phyloP scores from a whole-genome alignment of 1,140 invertebrate genomes.

The Chironomus striatipennis region DNA sequence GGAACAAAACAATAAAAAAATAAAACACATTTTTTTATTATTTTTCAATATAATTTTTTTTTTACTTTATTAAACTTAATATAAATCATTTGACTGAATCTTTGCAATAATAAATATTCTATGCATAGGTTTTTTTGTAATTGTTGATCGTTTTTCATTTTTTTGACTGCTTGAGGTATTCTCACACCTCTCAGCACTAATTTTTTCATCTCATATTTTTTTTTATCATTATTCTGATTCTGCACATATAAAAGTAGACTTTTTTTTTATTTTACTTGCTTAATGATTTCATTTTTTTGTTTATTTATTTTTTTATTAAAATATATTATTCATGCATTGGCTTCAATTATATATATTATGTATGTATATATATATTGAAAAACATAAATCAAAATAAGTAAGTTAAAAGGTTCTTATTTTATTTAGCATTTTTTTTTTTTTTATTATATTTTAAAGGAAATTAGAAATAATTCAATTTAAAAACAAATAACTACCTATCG shows the following conservation, averaged over 20 bases:
- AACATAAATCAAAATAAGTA: too few relatives aligned
- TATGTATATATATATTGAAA: too few relatives aligned
- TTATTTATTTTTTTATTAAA: slow-evolving; percentile 15
- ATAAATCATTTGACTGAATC: slow-evolving; percentile 14
- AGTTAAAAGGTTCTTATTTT: too few relatives aligned
- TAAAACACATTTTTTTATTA: too few relatives aligned
- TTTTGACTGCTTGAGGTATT: not conserved
- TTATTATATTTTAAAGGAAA: too few relatives aligned
- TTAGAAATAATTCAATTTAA: too few relatives aligned
- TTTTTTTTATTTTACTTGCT: not conserved
- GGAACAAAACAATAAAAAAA: too few relatives aligned
- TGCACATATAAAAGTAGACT: slow-evolving; percentile 9
- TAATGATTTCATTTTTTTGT: slow-evolving; percentile 7
- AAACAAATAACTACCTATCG: too few relatives aligned
- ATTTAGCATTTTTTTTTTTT: too few relatives aligned
- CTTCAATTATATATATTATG: not conserved
- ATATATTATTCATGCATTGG: slow-evolving; percentile 14
- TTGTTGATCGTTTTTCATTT: not conserved
- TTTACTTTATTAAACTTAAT: not conserved
- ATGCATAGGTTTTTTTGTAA: slow-evolving; percentile 5
- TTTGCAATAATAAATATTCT: slow-evolving; percentile 15
- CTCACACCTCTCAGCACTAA: not conserved
- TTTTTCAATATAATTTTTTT: too few relatives aligned
- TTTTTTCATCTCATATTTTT: slow-evolving; percentile 3
- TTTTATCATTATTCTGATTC: slow-evolving; percentile 5